These are phyloP conservation scores for Trachymyrmex septentrionalis DNA, from an alignment of 1,140 invertebrate species.

Conservation along the genomic window DNA sequence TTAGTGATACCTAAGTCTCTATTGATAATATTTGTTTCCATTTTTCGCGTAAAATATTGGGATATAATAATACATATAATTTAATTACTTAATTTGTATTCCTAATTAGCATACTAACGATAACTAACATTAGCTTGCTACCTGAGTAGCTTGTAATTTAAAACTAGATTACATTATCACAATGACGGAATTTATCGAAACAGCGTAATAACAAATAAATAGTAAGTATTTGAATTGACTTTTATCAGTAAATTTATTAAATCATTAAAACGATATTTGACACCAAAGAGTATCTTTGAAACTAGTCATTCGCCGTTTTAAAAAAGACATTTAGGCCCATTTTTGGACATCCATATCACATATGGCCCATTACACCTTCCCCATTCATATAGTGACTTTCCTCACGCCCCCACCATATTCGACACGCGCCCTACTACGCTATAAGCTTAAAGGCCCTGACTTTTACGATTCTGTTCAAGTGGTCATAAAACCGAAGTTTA, in stretches of 20 bases:
- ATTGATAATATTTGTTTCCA: background rate
- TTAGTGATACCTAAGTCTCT: background rate
- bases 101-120: no score
- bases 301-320: constrained; percentile 80
- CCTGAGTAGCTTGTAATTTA: background rate
- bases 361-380: constrained; percentile 65
- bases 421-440: constrained; percentile 85
- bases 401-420: constrained; percentile 85
- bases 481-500: constrained; percentile 87
- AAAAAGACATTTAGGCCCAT: constrained; percentile 85
- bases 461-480: constrained; percentile 88
- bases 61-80: background rate
- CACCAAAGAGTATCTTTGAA: constrained; percentile 64
- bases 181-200: background rate
- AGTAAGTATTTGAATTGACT: background rate
- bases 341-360: constrained; percentile 77
- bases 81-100: background rate
- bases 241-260: background rate
- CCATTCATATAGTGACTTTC: constrained; percentile 73
- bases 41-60: background rate
- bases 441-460: constrained; percentile 86
- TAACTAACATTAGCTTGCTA: no score
- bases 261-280: background rate
- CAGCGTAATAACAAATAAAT: background rate
- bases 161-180: background rate